A percentile compares a stretch with the other conserved stretches of the same genome.
phyloP scores from a whole-genome alignment of 2,888 invertebrate species.

The Drosophila quinaria region DNA sequence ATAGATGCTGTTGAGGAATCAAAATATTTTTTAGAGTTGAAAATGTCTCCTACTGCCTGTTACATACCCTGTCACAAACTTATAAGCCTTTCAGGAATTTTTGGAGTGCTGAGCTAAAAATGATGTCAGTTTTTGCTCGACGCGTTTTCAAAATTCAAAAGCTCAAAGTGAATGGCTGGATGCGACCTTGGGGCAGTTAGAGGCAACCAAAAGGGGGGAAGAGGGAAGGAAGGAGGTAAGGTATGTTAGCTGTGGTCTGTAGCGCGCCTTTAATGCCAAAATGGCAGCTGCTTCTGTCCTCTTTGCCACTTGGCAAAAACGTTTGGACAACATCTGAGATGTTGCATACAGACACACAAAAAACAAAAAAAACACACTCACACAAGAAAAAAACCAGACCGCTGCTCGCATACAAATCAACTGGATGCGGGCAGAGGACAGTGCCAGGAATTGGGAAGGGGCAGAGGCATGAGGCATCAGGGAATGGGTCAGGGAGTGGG shows the following conservation, averaged over 20 bases:
- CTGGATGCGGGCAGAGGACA: slow-evolving; percentile 7
- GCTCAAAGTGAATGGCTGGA: slow-evolving; percentile 77
- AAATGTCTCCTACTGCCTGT: no score
- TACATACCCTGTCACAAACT: not conserved
- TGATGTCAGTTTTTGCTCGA: slow-evolving; percentile 65
- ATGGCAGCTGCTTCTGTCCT: slow-evolving; percentile 61
- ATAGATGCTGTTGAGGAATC: no score
- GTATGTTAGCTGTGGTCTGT: slow-evolving; percentile 31
- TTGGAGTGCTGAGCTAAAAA: slow-evolving; percentile 29
- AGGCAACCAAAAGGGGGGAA: not conserved
- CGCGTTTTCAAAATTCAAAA: slow-evolving; percentile 77
- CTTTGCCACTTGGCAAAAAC: slow-evolving; percentile 65
- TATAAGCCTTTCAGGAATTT: not conserved
- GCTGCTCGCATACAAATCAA: slow-evolving; percentile 74
- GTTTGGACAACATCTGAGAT: slow-evolving; percentile 72
- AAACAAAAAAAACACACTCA: slow-evolving; percentile 8
- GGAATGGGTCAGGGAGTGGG: not conserved
- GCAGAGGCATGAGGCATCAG: not conserved
- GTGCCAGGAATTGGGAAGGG: not conserved
- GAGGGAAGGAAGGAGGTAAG: not conserved
- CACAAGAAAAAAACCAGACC: slow-evolving; percentile 28
- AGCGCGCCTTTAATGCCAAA: slow-evolving; percentile 55
- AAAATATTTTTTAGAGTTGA: not conserved
- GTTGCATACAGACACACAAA: slow-evolving; percentile 16
- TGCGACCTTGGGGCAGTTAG: slow-evolving; percentile 65